These are phyloP conservation scores for Pterocles burchelli DNA, from an alignment of 2,113 vertebrate genomes.

Conservation along the genomic window DNA sequence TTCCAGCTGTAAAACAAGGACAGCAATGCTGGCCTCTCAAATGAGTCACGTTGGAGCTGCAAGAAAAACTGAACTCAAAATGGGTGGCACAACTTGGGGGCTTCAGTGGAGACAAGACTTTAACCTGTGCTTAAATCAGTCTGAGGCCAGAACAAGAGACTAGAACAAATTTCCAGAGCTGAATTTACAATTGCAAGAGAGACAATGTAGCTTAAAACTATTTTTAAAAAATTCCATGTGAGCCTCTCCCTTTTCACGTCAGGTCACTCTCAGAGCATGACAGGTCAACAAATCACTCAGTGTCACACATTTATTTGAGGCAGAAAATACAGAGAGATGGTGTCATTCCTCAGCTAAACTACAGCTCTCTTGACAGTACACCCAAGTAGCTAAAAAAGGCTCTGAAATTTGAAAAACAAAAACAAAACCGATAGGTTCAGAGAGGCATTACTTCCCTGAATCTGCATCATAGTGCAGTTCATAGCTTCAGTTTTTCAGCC, in stretches of 20 bases:
- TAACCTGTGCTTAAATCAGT: background rate
- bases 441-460: background rate
- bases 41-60: background rate
- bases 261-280: background rate
- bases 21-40: background rate
- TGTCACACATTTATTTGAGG: background rate
- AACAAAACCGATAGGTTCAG: background rate
- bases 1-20: background rate
- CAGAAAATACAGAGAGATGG: background rate
- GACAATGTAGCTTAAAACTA: background rate
- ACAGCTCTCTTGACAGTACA: background rate
- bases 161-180: background rate
- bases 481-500: background rate
- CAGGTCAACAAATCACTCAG: background rate
- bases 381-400: background rate
- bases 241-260: background rate
- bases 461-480: background rate
- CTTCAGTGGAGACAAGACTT: background rate
- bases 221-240: rapidly evolving
- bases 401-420: background rate
- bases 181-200: background rate
- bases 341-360: background rate
- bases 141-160: background rate
- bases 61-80: background rate
- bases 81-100: background rate